phyloP scores from a whole-genome alignment of 2,113 vertebrate genomes.

The Ceyx margarethae region DNA sequence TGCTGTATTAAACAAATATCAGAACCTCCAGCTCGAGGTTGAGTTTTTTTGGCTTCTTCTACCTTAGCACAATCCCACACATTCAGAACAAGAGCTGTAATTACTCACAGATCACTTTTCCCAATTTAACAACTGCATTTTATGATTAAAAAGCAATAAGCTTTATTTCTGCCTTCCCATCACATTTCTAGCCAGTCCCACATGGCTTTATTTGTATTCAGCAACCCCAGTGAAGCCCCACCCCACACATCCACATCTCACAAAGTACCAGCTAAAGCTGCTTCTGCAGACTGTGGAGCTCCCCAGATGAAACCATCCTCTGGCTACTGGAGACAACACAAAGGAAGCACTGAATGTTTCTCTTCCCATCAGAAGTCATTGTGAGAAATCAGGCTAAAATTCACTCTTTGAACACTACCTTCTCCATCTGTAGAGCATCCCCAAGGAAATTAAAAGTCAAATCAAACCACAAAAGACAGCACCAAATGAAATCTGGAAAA shows the following conservation, averaged over 20 bases:
- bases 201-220: not conserved
- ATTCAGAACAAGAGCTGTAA: not conserved
- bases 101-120: not conserved
- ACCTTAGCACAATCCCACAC: not conserved
- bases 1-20: not conserved
- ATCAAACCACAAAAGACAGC: not conserved
- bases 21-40: not conserved
- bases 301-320: not conserved
- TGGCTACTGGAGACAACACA: not conserved
- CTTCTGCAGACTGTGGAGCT: fast-evolving
- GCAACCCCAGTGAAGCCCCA: not conserved
- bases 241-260: not conserved
- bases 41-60: not conserved
- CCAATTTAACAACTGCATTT: not conserved
- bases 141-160: not conserved
- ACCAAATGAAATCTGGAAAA: not conserved
- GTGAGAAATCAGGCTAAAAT: not conserved
- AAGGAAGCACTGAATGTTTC: not conserved
- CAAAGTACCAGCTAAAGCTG: not conserved
- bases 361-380: not conserved
- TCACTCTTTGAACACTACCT: not conserved
- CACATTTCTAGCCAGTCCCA: not conserved
- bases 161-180: not conserved
- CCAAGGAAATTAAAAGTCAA: not conserved
- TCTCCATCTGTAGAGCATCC: not conserved